Evolutionary conservation across 1,140 invertebrate genomes (phyloP), one percentile per base, ranked within the genome.

Genomic region (Frieseomelitta varia): DNA sequence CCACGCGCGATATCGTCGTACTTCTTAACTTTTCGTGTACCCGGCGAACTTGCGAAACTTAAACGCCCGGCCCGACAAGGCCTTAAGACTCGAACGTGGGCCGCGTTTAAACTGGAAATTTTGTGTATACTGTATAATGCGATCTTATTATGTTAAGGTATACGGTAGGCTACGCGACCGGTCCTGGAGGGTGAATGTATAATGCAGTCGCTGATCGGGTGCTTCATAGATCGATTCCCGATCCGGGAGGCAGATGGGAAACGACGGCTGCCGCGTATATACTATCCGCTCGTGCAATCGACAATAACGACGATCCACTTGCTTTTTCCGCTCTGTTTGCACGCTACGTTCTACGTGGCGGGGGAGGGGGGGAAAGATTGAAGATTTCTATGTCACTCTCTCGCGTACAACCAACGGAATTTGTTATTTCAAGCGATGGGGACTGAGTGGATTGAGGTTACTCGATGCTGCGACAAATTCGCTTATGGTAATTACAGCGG

Each of bases 101-200:
- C 65, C 83, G 88, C 86, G 85, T 90, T 90, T 89, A 90, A 90
- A 89, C 87, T 87, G 84, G 79, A 92, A 94, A 93, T 93, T 93
- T 93, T 91, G 91, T 92, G 91, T 93, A 91, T 92, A 90, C 90
- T 91, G 93, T 85, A 94, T 94, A 94, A 94, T 94, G 83, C 87
- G 75, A 80, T 77, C 91, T 91, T 91, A 94, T 94, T 94, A 94
- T 94, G 93, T 92, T 93, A 94, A 94, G 88, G 90, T 94, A 94
- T 93, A 93, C 93, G 89, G 81, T 85, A 91, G 84, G 87, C 87
- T 79, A 85, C 73, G 81, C 73, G 81, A 84, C 76, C 21, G 65
- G 85, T 58, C 69, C 56, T 73, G 79, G 87, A 88, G 86, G 86
- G 82, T 84, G 88, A 93, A 93, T 93, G 92, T 91, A 92, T 94